Conservation (phyloP, 2,797 vertebrate species). For the Leuciscus waleckii region DNA sequence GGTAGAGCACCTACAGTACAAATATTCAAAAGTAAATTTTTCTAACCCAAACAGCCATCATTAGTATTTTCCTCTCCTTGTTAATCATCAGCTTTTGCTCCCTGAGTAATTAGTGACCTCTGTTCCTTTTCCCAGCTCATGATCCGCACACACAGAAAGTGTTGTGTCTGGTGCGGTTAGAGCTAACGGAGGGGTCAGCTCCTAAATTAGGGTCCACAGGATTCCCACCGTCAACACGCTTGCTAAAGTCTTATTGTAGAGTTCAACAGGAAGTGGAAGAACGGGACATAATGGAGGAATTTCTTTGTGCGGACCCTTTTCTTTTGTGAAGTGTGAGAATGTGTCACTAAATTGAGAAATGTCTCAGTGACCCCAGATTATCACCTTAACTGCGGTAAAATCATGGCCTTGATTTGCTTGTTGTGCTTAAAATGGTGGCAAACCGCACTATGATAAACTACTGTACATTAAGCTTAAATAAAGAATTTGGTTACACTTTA, state of each 20-base stretch:
- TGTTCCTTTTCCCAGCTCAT: conserved; percentile 36
- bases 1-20: not conserved
- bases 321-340: conserved; percentile 57
- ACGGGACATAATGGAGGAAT: conserved; percentile 10
- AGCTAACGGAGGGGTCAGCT: conserved; percentile 52
- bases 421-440: not conserved
- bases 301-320: conserved; percentile 35
- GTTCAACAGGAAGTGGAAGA: conserved; percentile 70
- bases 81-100: conserved; percentile 27
- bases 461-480: not conserved
- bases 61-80: conserved; percentile 13
- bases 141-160: conserved; percentile 58
- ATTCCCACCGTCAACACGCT: conserved; percentile 65
- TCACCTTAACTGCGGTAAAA: not conserved
- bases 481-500: not conserved
- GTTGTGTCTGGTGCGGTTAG: conserved; percentile 66
- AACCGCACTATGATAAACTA: not conserved
- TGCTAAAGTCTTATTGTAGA: conserved; percentile 57
- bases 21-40: not conserved
- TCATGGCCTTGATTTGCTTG: too few species aligned
- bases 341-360: not conserved
- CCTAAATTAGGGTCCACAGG: conserved; percentile 62
- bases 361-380: not conserved
- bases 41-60: conserved; percentile 15
- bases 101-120: conserved; percentile 33